Percentiles rank a stretch among this genome's conserved stretches.
Evolutionary conservation across 2,888 invertebrate species (phyloP).

Genomic region (Axea sp.): DNA sequence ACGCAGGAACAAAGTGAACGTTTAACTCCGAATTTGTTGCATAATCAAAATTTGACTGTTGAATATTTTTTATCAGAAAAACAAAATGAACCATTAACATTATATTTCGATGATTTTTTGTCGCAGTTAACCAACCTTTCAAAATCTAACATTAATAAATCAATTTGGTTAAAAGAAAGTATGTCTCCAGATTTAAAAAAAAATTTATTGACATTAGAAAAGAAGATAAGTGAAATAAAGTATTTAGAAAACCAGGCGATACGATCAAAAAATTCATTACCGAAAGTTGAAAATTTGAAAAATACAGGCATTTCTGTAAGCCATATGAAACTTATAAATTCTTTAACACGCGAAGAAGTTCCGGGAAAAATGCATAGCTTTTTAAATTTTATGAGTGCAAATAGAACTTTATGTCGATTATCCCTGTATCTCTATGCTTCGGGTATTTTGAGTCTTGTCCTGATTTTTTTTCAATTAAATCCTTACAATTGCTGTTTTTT

Average conservation of each 20-base stretch:
- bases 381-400: conserved; percentile 65
- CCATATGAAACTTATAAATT: conserved; percentile 13
- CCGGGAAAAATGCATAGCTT: conserved; percentile 7
- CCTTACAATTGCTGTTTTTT: conserved; percentile 56
- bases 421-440: conserved; percentile 71
- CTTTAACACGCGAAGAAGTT: neutral
- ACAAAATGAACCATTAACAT: neutral
- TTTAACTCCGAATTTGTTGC: neutral
- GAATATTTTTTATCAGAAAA: conserved; percentile 18
- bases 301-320: conserved; percentile 2
- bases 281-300: neutral
- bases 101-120: neutral
- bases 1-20: neutral
- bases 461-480: conserved; percentile 65
- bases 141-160: too few species aligned
- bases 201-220: too few species aligned
- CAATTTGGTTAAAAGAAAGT: too few species aligned
- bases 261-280: neutral
- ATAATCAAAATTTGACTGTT: conserved; percentile 13
- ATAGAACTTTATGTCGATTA: conserved; percentile 67
- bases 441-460: conserved; percentile 67
- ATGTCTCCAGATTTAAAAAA: too few species aligned
- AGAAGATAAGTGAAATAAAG: too few species aligned
- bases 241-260: too few species aligned
- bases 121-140: too few species aligned